phyloP scores from a whole-genome alignment of 2,888 invertebrate genomes.

The Ashinkailepas kermadecensis region DNA sequence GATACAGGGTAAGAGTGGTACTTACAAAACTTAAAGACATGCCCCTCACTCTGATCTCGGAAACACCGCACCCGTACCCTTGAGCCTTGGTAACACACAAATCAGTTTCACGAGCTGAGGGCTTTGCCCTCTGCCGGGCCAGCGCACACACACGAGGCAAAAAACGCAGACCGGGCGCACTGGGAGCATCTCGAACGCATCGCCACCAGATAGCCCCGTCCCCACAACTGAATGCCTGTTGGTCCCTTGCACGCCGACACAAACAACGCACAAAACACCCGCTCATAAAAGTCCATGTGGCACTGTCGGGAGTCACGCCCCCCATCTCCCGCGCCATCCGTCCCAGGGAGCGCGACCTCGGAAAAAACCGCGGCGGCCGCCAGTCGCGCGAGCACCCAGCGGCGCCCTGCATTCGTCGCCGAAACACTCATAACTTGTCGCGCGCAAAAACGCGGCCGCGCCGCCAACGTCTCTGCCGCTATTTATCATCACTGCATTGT shows the following conservation, averaged over 20 bases:
- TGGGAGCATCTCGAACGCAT: no score
- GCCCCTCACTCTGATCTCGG: no score
- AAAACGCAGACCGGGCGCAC: no score
- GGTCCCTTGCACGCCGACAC: neutral
- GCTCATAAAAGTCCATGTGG: neutral
- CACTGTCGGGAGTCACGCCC: neutral
- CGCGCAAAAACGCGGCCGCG: neutral
- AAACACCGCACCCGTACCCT: no score
- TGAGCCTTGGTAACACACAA: no score
- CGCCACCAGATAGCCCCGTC: neutral
- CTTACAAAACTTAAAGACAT: no score
- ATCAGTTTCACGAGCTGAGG: no score
- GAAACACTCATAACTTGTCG: conserved; percentile 16
- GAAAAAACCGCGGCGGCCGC: neutral
- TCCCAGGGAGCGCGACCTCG: neutral
- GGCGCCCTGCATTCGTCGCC: neutral
- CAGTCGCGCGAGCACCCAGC: neutral
- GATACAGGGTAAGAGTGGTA: no score
- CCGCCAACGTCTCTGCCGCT: neutral
- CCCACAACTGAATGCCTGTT: neutral
- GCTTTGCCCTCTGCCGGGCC: no score
- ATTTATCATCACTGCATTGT: conserved; percentile 17
- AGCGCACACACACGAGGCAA: no score
- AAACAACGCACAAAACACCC: neutral
- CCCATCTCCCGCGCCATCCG: neutral